Conservation (phyloP, 2,888 invertebrate species). For the Philonicus albiceps region DNA sequence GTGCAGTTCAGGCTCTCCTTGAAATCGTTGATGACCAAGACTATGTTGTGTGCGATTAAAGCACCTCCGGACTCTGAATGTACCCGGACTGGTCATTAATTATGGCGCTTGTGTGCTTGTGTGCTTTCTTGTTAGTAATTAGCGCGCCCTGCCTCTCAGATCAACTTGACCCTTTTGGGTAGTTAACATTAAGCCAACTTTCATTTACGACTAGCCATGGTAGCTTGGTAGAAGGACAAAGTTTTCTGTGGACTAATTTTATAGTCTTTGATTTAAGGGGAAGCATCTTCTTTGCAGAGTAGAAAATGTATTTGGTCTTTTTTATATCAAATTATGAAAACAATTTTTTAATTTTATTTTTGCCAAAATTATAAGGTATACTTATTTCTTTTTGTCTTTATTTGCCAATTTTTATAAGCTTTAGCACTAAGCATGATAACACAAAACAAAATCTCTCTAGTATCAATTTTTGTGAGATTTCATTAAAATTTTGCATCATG, state of each 20-base stretch:
- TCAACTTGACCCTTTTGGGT: not conserved
- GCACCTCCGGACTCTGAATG: not conserved
- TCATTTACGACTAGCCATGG: not conserved
- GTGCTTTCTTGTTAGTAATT: constrained; percentile 31
- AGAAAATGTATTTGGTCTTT: no score
- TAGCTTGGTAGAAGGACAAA: not conserved
- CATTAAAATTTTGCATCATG: no score
- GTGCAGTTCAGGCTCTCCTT: not conserved
- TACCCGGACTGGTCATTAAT: not conserved
- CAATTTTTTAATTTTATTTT: no score
- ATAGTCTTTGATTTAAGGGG: no score
- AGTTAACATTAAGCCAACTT: not conserved
- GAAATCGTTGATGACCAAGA: constrained; percentile 10
- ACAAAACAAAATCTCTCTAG: no score
- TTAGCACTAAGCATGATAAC: no score
- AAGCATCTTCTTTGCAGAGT: no score
- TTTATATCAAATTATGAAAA: no score
- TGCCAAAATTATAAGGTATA: no score
- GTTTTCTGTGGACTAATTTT: not conserved
- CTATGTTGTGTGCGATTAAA: not conserved
- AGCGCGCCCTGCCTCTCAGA: not conserved
- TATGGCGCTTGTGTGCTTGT: constrained; percentile 28
- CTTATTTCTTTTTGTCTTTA: no score
- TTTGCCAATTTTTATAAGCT: no score
- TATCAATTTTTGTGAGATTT: no score